Evolutionary conservation across 2,113 vertebrate genomes (phyloP).

Genomic region (Apaloderma vittatum): DNA sequence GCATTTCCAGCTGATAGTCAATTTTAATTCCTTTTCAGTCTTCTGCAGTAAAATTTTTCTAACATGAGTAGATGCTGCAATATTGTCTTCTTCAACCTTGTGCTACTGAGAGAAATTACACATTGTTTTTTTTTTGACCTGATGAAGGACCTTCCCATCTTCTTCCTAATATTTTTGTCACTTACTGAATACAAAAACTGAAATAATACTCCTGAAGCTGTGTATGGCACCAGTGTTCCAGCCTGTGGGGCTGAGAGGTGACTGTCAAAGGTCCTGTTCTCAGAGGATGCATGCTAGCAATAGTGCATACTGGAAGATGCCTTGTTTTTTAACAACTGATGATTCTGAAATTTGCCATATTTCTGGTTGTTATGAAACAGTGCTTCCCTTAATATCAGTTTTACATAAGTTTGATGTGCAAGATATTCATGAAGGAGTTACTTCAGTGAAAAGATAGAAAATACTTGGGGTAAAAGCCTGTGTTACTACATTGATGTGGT

Average conservation of each 20-base stretch:
- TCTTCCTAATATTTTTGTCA: neutral
- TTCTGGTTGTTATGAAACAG: neutral
- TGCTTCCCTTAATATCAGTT: neutral
- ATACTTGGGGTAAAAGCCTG: neutral
- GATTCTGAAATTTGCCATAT: neutral
- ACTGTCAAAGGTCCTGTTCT: neutral
- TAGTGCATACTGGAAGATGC: neutral
- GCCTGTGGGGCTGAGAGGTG: neutral
- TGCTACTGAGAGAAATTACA: neutral
- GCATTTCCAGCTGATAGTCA: neutral
- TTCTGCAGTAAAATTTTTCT: neutral
- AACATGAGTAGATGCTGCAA: neutral
- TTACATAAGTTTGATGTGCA: neutral
- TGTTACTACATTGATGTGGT: neutral
- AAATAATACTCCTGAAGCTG: neutral
- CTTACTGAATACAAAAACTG: neutral
- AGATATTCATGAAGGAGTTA: neutral
- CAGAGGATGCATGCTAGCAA: neutral
- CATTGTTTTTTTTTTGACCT: accelerated
- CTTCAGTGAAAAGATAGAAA: neutral
- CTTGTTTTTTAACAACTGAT: neutral
- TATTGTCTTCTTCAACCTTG: neutral
- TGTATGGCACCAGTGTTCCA: neutral
- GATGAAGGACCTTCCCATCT: neutral
- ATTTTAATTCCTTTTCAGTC: neutral